Percentiles rank a stretch among this genome's conserved stretches.
phyloP scores from a whole-genome alignment of 2,113 vertebrate species.

The Oxyruncus cristatus region DNA sequence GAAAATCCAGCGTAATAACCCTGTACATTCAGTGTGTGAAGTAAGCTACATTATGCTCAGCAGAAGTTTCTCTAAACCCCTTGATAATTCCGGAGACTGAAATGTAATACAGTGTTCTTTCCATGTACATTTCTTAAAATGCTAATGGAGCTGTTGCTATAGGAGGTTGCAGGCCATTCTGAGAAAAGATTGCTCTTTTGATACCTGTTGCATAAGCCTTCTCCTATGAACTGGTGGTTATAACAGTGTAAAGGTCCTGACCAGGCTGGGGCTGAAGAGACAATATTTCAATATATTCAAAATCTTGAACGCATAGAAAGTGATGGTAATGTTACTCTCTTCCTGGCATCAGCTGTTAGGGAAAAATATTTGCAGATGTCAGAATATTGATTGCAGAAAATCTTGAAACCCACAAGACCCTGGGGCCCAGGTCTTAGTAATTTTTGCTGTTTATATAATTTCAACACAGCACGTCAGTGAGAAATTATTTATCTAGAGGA shows the following conservation, averaged over 20 bases:
- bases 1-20: background rate
- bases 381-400: conserved; percentile 74
- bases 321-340: conserved; percentile 55
- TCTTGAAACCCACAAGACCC: conserved; percentile 69
- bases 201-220: conserved; percentile 66
- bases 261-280: conserved; percentile 52
- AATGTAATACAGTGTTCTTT: background rate
- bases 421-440: conserved; percentile 69
- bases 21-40: background rate
- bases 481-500: conserved; percentile 81
- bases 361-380: conserved; percentile 79
- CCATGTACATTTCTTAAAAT: conserved; percentile 21
- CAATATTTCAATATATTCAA: conserved; percentile 73
- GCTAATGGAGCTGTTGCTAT: conserved; percentile 45
- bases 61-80: background rate
- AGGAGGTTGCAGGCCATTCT: conserved; percentile 66
- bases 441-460: conserved; percentile 86
- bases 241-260: conserved; percentile 50
- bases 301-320: conserved; percentile 61
- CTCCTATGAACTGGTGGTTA: conserved; percentile 74
- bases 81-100: background rate
- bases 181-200: conserved; percentile 64
- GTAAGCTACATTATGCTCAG: background rate
- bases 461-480: conserved; percentile 68
- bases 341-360: conserved; percentile 70